Conservation (phyloP, 2,888 invertebrate genomes). For the Ectemnius cavifrons region DNA sequence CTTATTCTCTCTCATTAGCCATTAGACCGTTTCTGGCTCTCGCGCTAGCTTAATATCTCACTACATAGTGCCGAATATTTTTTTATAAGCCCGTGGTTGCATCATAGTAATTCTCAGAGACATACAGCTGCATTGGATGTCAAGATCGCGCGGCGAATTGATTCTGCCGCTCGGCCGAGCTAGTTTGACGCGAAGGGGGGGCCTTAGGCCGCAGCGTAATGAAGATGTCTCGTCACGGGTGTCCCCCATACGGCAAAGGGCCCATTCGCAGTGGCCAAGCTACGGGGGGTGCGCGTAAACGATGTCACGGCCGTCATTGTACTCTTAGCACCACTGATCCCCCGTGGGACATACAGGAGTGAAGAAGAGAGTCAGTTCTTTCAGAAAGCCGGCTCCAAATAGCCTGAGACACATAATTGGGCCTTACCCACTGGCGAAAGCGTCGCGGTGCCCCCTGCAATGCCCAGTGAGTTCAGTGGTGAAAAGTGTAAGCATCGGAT, state of each 20-base stretch:
- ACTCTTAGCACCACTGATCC: conserved; percentile 60
- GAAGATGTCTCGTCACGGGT: conserved; percentile 75
- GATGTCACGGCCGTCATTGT: conserved; percentile 71
- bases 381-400: conserved; percentile 47
- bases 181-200: conserved; percentile 37
- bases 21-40: too few species aligned
- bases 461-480: conserved; percentile 37
- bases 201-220: conserved; percentile 69
- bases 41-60: too few species aligned
- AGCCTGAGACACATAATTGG: conserved; percentile 63
- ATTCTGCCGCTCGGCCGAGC: conserved; percentile 29
- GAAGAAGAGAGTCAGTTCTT: conserved; percentile 40
- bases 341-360: conserved; percentile 60
- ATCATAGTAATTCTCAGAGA: not conserved
- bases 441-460: conserved; percentile 49
- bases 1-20: too few species aligned
- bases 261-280: conserved; percentile 68
- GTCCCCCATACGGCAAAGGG: conserved; percentile 59
- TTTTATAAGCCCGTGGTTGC: too few species aligned
- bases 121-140: not conserved
- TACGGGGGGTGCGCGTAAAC: conserved; percentile 73
- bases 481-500: conserved; percentile 9
- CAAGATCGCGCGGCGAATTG: conserved; percentile 13
- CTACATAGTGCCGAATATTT: too few species aligned
- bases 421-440: conserved; percentile 52